Percentiles rank a stretch among this genome's conserved stretches.
Evolutionary conservation across 2,797 vertebrate species (phyloP).

Genomic region (Choloepus didactylus): DNA sequence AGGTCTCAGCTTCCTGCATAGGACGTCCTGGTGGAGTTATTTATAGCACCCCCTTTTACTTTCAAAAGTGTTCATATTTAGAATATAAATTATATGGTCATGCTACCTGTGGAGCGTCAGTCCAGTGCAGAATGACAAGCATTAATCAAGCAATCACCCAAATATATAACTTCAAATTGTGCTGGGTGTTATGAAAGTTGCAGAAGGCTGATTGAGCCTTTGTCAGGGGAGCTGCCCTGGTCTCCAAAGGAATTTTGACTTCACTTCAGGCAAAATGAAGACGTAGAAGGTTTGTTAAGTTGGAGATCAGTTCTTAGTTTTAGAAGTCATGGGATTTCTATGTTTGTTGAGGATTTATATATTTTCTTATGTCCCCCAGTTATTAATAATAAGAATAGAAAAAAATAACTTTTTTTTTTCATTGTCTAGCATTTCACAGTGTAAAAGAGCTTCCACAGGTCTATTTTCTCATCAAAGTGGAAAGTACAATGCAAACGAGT

Average conservation of each 20-base stretch:
- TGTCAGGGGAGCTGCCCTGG: not conserved
- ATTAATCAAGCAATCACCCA: not conserved
- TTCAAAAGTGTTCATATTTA: not conserved
- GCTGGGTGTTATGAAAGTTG: not conserved
- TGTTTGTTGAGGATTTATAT: conserved; percentile 44
- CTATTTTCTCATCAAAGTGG: not conserved
- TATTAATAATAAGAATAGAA: conserved; percentile 60
- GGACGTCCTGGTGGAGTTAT: not conserved
- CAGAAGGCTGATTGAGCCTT: rapidly evolving
- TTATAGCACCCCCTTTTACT: not conserved
- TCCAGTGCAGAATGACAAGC: not conserved
- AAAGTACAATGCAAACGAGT: not conserved
- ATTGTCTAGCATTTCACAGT: not conserved
- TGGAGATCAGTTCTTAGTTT: conserved; percentile 53
- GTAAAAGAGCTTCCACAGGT: not conserved
- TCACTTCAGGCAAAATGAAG: conserved; percentile 22
- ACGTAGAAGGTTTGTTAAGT: not conserved
- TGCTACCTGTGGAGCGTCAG: not conserved
- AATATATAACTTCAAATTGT: not conserved
- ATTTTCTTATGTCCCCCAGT: conserved; percentile 27
- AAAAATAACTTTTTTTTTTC: not conserved
- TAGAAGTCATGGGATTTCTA: conserved; percentile 59
- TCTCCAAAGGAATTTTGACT: not conserved
- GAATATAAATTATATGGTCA: not conserved
- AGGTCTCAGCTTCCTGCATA: not conserved